Evolutionary conservation across 2,797 vertebrate genomes (phyloP).

Genomic region (Mormyrus proboscirostris): DNA sequence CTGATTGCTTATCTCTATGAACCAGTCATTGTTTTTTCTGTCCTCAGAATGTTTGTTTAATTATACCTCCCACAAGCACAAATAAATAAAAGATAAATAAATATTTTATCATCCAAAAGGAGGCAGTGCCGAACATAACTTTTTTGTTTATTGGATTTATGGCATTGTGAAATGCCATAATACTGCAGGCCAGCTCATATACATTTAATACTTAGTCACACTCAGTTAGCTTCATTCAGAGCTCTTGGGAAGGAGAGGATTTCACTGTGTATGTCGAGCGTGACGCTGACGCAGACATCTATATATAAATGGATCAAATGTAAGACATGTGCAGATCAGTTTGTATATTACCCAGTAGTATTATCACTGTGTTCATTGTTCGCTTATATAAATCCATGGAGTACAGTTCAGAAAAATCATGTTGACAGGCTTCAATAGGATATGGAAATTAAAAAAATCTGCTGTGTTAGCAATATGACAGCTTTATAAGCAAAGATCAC

Average conservation of each 20-base stretch:
- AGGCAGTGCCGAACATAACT: not conserved
- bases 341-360: not conserved
- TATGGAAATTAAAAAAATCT: not conserved
- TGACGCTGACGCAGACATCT: not conserved
- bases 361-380: not conserved
- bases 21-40: not conserved
- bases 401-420: not conserved
- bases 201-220: not conserved
- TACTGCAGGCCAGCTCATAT: not conserved
- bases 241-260: not conserved
- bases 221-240: not conserved
- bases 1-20: too few relatives aligned
- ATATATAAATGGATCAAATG: not conserved
- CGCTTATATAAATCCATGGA: not conserved
- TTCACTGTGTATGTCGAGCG: not conserved
- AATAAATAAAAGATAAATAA: not conserved
- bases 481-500: not conserved
- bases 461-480: not conserved
- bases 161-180: not conserved
- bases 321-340: not conserved
- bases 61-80: not conserved
- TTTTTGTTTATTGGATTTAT: not conserved
- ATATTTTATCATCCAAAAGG: not conserved
- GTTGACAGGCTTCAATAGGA: not conserved
- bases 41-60: not conserved